Percentiles rank a stretch among this genome's conserved stretches.
These are phyloP conservation scores for Idaea dimidiata DNA, from an alignment of 2,888 invertebrate genomes.

Conservation along the genomic window DNA sequence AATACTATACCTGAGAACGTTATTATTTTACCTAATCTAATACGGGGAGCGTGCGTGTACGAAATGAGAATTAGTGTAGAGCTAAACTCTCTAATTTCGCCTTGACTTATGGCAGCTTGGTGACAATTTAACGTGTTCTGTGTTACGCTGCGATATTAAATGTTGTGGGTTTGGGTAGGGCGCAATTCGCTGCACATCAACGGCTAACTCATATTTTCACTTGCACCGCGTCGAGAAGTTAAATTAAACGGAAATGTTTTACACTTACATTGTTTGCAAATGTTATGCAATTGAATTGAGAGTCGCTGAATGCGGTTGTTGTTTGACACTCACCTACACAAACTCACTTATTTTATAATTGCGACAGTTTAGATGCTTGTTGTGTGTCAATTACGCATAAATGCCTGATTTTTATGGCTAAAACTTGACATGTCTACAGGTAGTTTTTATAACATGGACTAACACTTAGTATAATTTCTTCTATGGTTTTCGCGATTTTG, in stretches of 20 bases:
- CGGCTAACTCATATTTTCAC: constrained; percentile 54
- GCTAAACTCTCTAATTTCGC: constrained; percentile 56
- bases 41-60: constrained; percentile 20
- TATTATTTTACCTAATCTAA: constrained; percentile 27
- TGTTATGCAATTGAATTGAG: too few species aligned
- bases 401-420: too few species aligned
- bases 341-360: too few species aligned
- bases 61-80: constrained; percentile 55
- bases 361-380: too few species aligned
- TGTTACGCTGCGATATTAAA: constrained; percentile 61
- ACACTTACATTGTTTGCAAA: neutral
- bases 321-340: too few species aligned
- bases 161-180: constrained; percentile 47
- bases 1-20: constrained; percentile 18
- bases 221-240: constrained; percentile 36
- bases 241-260: constrained; percentile 16
- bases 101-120: constrained; percentile 50
- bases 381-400: too few species aligned
- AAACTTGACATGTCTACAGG: too few species aligned
- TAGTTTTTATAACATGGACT: too few species aligned
- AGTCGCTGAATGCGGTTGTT: too few species aligned
- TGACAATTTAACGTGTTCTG: constrained; percentile 57
- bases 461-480: too few species aligned
- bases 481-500: too few species aligned
- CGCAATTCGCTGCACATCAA: constrained; percentile 35